Evolutionary conservation across 2,113 vertebrate genomes (phyloP).

Genomic region (Callionymus lyra): DNA sequence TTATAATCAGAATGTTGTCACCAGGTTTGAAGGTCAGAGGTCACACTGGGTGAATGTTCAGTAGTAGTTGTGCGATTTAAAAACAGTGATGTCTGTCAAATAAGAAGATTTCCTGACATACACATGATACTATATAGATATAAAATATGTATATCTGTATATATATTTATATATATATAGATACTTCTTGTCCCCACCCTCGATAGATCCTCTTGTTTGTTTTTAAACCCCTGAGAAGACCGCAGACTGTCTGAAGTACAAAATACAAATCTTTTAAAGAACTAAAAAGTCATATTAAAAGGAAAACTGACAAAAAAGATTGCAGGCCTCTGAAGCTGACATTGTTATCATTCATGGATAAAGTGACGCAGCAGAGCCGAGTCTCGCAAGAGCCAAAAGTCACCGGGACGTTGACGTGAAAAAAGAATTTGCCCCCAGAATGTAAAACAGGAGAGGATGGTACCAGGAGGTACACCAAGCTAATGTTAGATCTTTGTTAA

Average conservation of each 20-base stretch:
- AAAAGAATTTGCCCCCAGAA: no score
- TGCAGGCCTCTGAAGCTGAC: constrained; percentile 40
- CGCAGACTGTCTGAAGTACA: constrained; percentile 55
- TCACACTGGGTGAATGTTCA: constrained; percentile 31
- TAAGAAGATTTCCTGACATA: constrained; percentile 44
- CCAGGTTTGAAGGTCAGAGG: constrained; percentile 9
- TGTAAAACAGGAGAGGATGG: no score
- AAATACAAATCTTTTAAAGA: constrained; percentile 54
- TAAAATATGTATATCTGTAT: constrained; percentile 13
- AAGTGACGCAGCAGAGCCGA: background rate
- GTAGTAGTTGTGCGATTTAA: constrained; percentile 48
- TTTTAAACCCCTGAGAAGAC: constrained; percentile 68
- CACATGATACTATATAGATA: constrained; percentile 34
- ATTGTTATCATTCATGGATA: constrained; percentile 16
- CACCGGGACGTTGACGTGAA: background rate
- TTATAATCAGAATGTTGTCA: background rate
- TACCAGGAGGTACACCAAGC: no score
- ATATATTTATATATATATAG: constrained; percentile 39
- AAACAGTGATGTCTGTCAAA: constrained; percentile 52
- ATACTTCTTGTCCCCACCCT: constrained; percentile 44
- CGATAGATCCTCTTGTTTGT: constrained; percentile 28
- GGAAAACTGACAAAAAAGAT: constrained; percentile 17
- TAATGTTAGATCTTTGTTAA: no score
- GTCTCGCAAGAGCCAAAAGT: background rate
- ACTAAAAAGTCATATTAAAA: constrained; percentile 23